Conservation (phyloP, 2,113 vertebrate species). For the Condylura cristata region DNA sequence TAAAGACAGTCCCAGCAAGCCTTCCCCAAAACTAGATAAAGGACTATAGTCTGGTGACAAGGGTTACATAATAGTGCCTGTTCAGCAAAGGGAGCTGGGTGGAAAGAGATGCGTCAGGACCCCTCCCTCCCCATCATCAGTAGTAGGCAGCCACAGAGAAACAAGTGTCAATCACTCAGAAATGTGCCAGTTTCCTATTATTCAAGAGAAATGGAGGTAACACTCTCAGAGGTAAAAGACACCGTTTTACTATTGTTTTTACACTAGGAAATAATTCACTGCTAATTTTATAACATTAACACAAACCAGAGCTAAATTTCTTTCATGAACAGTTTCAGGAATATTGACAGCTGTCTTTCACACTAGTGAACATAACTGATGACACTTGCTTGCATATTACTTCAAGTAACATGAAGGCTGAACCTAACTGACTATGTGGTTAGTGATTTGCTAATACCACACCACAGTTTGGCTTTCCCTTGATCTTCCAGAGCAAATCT, state of each 20-base stretch:
- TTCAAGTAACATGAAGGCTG: background rate
- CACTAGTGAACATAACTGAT: background rate
- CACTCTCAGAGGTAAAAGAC: background rate
- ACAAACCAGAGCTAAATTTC: background rate
- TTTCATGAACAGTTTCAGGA: constrained; percentile 13
- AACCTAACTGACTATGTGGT: background rate
- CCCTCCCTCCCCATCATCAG: background rate
- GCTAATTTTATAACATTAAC: background rate
- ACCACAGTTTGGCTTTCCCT: background rate
- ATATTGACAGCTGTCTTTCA: background rate
- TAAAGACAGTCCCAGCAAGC: background rate
- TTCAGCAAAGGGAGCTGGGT: background rate
- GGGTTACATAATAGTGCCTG: background rate
- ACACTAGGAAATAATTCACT: background rate
- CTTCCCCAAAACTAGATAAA: background rate
- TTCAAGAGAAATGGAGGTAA: background rate
- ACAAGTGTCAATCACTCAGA: background rate
- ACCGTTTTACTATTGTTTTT: background rate
- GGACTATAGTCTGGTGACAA: background rate
- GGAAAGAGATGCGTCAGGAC: background rate
- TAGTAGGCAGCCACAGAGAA: background rate
- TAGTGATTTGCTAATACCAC: background rate
- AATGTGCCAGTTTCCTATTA: background rate
- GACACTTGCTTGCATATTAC: background rate
- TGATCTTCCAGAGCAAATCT: background rate